Conservation (phyloP, 2,113 vertebrate genomes). For the Chiloscyllium plagiosum region DNA sequence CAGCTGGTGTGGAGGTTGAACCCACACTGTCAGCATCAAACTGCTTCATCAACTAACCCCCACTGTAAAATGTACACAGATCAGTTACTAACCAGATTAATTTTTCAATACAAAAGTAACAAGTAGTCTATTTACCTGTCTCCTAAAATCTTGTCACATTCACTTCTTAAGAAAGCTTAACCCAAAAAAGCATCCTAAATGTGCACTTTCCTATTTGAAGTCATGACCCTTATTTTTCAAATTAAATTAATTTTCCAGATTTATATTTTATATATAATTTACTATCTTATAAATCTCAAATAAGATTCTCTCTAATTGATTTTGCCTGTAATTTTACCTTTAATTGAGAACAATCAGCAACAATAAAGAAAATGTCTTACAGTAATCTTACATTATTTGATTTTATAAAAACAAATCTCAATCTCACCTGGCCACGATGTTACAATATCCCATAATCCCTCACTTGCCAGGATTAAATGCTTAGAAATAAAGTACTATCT, state of each 20-base stretch:
- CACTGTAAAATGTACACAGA: too few species aligned
- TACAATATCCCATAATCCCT: neutral
- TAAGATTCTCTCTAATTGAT: neutral
- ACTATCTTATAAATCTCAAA: neutral
- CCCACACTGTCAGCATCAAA: too few species aligned
- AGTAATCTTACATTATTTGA: neutral
- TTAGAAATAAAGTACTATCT: neutral
- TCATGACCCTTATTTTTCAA: neutral
- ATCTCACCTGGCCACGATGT: neutral
- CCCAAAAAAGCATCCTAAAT: neutral
- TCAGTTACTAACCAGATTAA: neutral
- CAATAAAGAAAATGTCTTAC: neutral
- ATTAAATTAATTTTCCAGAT: conserved; percentile 6
- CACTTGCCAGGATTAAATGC: neutral
- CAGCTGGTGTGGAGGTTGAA: too few species aligned
- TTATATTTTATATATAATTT: neutral
- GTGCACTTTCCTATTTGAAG: neutral
- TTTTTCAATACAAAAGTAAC: neutral
- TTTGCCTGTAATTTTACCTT: neutral
- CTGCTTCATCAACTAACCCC: too few species aligned
- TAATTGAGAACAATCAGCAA: neutral
- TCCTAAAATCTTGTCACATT: neutral
- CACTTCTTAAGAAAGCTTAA: neutral
- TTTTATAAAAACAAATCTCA: neutral
- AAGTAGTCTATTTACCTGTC: neutral